These are phyloP conservation scores for Limnodromus scolopaceus DNA, from an alignment of 2,797 vertebrate genomes.

Conservation along the genomic window DNA sequence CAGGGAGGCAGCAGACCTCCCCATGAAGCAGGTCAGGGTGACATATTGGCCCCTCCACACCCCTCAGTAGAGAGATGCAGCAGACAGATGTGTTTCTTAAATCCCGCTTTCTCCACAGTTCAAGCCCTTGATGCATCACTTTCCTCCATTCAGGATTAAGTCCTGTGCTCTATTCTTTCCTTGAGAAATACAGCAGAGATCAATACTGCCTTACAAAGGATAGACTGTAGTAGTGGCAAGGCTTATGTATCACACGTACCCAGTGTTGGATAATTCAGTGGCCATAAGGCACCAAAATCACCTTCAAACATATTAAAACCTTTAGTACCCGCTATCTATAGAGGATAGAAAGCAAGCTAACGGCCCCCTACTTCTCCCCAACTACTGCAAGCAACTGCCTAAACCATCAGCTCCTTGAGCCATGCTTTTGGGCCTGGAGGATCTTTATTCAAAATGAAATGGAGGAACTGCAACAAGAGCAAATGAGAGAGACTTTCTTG, in stretches of 20 bases:
- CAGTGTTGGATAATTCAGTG: accelerated
- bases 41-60: no score
- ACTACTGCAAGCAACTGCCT: neutral
- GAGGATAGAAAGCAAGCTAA: neutral
- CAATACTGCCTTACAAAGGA: neutral
- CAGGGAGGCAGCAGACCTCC: no score
- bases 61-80: neutral
- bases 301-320: neutral
- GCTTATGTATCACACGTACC: accelerated
- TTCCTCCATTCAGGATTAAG: neutral
- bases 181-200: neutral
- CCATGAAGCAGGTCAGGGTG: no score
- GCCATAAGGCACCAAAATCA: neutral
- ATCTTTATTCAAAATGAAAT: neutral
- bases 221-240: neutral
- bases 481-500: neutral
- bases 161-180: neutral
- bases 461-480: neutral
- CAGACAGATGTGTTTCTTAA: neutral
- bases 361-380: neutral
- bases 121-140: neutral
- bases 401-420: neutral
- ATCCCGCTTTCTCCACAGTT: neutral
- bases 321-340: neutral
- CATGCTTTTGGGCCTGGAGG: neutral